Conservation (phyloP, 2,888 invertebrate species). For the Ligdia adustata region DNA sequence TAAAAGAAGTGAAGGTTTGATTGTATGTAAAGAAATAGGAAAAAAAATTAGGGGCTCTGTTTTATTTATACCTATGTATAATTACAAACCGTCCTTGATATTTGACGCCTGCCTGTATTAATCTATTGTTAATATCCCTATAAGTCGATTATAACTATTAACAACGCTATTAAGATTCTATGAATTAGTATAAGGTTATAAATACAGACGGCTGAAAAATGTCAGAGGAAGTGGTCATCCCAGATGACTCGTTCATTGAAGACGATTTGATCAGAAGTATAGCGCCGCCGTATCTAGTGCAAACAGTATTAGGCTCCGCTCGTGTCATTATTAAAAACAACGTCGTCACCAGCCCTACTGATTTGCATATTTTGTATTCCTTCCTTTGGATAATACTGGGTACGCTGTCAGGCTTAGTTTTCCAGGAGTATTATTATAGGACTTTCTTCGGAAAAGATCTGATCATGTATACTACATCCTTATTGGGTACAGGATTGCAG, state of each 20-base stretch:
- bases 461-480: slow-evolving; percentile 24
- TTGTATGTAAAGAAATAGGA: no score
- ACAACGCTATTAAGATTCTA: no score
- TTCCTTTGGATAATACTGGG: slow-evolving; percentile 36
- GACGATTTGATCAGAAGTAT: slow-evolving; percentile 44
- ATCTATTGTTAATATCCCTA: no score
- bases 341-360: slow-evolving; percentile 23
- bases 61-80: no score
- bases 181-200: no score
- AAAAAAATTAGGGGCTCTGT: no score
- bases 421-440: slow-evolving; percentile 33
- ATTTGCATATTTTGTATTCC: slow-evolving; percentile 41
- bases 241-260: slow-evolving; percentile 22
- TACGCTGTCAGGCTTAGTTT: slow-evolving; percentile 33
- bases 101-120: no score
- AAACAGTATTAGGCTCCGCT: slow-evolving; percentile 39
- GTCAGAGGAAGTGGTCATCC: background rate
- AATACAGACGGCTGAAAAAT: slow-evolving; percentile 5
- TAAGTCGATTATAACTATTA: no score
- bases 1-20: no score
- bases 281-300: slow-evolving; percentile 35
- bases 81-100: no score
- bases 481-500: slow-evolving; percentile 28
- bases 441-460: slow-evolving; percentile 25
- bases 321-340: slow-evolving; percentile 40